Evolutionary conservation across 2,797 vertebrate species (phyloP), one percentile per base, ranked within the genome.

Genomic region (Uromys caudimaculatus): DNA sequence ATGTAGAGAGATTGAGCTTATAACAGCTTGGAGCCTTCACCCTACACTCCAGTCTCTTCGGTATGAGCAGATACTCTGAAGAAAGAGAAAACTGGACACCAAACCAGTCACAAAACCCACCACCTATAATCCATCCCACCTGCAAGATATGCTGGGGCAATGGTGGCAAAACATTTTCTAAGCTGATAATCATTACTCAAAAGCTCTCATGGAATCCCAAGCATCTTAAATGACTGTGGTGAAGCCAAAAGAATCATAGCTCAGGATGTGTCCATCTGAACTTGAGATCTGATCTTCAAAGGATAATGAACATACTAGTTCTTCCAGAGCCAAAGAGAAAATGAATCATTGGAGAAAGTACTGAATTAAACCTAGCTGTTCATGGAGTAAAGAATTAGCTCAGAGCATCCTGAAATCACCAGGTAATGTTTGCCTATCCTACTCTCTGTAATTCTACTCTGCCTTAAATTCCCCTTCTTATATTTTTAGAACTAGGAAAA

Each of bases 401-500:
- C 11, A 47, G 47, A 58, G 4, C 2, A n/a, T 52, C 52, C 16
- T 76, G n/a, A 32, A 78, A n/a, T 27, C 19, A 78, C 17, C 5
- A 93, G 1, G n/a, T 64, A 75, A 69, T 16, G 35, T 7, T 0
- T 13, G 29, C 35, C 32, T 54, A 60, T 23, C n/a, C 41, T 60
- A 90, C 47, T 79, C 10, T 71, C 17, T 24, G 75, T 90, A 50
- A 83, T 32, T 79, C 38, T 71, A 10, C 52, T 21, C 16, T 35
- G 3, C 8, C 35, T 77, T 67, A 67, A 64, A 62, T 21, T 90
- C 12, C 13, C 23, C 54, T 50, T 82, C 38, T 54, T 56, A n/a
- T 35, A 10, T 9, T 77, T 81, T 85, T 56, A 56, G 41, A 64
- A 82, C 93, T 94, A 97, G 84, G 67, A 97, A 97, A 23, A 88